Evolutionary conservation across 2,113 vertebrate genomes (phyloP), one percentile per base, ranked within the genome.

Genomic region (Amazona guildingii): DNA sequence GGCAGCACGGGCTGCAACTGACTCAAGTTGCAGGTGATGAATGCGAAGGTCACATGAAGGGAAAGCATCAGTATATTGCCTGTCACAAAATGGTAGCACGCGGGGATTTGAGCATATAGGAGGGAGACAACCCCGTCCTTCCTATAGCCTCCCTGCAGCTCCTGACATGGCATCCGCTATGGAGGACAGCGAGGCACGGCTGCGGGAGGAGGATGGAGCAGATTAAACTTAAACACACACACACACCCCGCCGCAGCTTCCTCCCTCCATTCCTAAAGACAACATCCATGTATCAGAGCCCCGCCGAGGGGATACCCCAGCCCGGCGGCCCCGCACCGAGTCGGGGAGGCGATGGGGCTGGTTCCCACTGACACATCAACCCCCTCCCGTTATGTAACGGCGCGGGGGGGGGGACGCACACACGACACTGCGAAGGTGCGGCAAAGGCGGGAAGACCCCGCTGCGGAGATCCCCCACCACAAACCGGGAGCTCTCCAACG

Each of bases 1-100:
- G 46, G 68, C 66, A 73, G 48, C 31, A 0, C 29, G 6, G 13
- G 24, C 87, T 84, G 89, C 73, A 63, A 31, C 90, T 94, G 76
- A 46, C 90, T 94, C 86, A 82, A 79, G 83, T 74, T 97, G 94
- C 96, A 89, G 88, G 89, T 83, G 91, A 91, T 92, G 83, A 94
- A 93, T 52, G 52, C 73, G 94, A 97, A 97, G 96, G 96, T 96
- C 96, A 96, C 63, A 90, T 44, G 92, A 94, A 97, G 85, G 92
- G 55, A 97, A 95, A 16, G 75, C 93, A 88, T 23, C 92, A 9
- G 88, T 44, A 29, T n/a, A 72, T 48, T 16, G 61, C 78, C 66
- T n/a, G 52, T 44, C 92, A 88, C 91, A 96, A 96, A 96, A 96
- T 94, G 94, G 92, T 94, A 95, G 92, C 79, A 57, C 83, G 64